Base-by-base conservation (phyloP, 2,113 vertebrate species). In the Ptilonorhynchus violaceus region DNA sequence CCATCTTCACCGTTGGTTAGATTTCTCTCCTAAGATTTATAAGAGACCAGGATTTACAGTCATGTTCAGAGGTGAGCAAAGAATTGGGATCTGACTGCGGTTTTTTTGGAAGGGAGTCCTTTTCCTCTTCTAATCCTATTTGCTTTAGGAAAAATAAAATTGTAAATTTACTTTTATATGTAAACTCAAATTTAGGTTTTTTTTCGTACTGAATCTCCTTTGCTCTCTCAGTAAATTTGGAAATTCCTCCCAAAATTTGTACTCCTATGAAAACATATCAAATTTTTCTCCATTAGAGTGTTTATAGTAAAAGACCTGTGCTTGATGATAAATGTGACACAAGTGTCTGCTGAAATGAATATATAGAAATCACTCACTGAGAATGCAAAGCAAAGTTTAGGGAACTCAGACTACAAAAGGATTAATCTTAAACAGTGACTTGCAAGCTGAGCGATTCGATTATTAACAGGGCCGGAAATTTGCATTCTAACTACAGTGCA, bases 121-220 rank as follows among this genome's bases (percentile, higher is more conserved):
- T 86, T 89, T 58, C 14, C 8, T 50, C 11, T 79, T 75, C 30
- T 59, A 28, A 47, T 31, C 23, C 8, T 66, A 20, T 62, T 66
- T 93, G 7, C 50, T 76, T 58, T 16, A 53, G 24, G 19, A 53
- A n/a, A 53, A 69, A 6, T 17, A 64, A 76, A 52, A 25, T 19
- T 33, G 5, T 21, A 55, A 24, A 24, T 46, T 92, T 67, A 22
- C 4, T 81, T 68, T 68, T 46, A 19, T 5, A 37, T 47, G 15
- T 37, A 53, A 73, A 73, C 59, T 10, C 24, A 58, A 80, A 69
- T 47, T 16, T 28, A 52, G 8, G 0, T 0, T 0, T 76, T 1
- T 78, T 67, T 59, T 41, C 35, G 19, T 22, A 55, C 1, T 35
- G 52, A 72, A 72, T 25, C 11, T 68, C 14, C 0, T 68, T 21